These are phyloP conservation scores for Epinephelus malabaricus DNA, from an alignment of 2,797 vertebrate genomes.

Conservation along the genomic window DNA sequence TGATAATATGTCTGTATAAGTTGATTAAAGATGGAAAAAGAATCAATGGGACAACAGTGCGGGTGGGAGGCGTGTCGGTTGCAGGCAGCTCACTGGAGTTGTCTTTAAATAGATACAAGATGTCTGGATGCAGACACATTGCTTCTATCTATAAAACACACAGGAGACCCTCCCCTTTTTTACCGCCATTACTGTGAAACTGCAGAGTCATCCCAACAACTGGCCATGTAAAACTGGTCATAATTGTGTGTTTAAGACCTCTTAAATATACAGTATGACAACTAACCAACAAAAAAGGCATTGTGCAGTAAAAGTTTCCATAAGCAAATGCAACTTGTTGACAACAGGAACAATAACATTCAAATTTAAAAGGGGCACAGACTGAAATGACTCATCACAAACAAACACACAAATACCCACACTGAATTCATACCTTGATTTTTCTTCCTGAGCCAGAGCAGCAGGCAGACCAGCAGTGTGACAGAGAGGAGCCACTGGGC, in stretches of 20 bases:
- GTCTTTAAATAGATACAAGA: constrained; percentile 63
- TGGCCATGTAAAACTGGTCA: constrained; percentile 4
- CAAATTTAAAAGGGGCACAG: constrained; percentile 4
- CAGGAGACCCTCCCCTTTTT: constrained; percentile 32
- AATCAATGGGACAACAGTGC: constrained; percentile 1
- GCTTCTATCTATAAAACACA: constrained; percentile 62
- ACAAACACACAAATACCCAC: constrained; percentile 19
- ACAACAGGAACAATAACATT: neutral
- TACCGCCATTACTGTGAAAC: constrained; percentile 59
- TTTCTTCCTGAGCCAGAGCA: constrained; percentile 59
- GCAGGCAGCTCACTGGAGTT: constrained; percentile 19
- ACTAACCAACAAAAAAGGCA: neutral
- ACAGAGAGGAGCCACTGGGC: constrained; percentile 44
- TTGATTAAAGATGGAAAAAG: constrained; percentile 2
- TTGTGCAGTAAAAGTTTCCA: neutral
- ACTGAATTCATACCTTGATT: constrained; percentile 32
- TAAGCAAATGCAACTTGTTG: neutral
- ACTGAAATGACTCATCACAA: constrained; percentile 4
- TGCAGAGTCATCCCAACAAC: constrained; percentile 61
- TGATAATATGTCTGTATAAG: neutral
- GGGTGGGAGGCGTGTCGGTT: neutral
- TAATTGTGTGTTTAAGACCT: neutral
- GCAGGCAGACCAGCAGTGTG: constrained; percentile 44
- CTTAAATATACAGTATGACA: neutral
- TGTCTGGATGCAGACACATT: constrained; percentile 28